These are phyloP conservation scores for Orchesella flavescens DNA, from an alignment of 2,888 invertebrate species.

Conservation along the genomic window DNA sequence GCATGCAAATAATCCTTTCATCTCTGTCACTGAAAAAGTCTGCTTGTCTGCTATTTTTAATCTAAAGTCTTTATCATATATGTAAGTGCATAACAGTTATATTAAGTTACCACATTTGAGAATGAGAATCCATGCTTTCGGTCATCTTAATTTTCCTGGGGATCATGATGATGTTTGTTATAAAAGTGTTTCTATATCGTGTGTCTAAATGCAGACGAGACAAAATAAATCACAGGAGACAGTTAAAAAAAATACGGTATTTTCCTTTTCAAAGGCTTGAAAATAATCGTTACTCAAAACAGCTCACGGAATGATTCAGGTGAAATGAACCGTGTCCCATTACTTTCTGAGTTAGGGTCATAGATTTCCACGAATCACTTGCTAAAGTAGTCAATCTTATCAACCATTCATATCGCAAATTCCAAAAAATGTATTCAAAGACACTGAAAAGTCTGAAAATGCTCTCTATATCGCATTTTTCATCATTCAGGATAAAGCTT, in stretches of 20 bases:
- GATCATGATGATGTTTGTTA: slow-evolving; percentile 17
- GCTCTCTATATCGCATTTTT: neutral
- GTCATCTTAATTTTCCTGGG: slow-evolving; percentile 44
- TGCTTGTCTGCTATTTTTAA: neutral
- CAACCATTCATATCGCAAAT: neutral
- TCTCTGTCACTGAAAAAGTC: too few relatives aligned
- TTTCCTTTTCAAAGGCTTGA: slow-evolving; percentile 31
- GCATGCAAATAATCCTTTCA: too few relatives aligned
- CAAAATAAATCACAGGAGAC: slow-evolving; percentile 54
- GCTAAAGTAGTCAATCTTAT: slow-evolving; percentile 8
- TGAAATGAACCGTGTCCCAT: slow-evolving; percentile 56
- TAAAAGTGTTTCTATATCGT: slow-evolving; percentile 8
- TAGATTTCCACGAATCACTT: slow-evolving; percentile 51
- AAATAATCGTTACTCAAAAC: slow-evolving; percentile 48
- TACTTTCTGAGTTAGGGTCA: slow-evolving; percentile 40
- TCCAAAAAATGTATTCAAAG: neutral
- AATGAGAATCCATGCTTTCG: slow-evolving; percentile 10
- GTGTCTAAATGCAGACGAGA: slow-evolving; percentile 50
- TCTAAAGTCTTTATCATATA: neutral
- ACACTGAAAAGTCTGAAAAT: neutral
- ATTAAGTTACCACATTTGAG: too few relatives aligned
- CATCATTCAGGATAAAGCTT: neutral
- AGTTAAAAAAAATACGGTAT: slow-evolving; percentile 39
- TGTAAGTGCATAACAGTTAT: neutral
- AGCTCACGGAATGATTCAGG: slow-evolving; percentile 33